phyloP scores from a whole-genome alignment of 1,140 invertebrate genomes.

The Camponotus floridanus region DNA sequence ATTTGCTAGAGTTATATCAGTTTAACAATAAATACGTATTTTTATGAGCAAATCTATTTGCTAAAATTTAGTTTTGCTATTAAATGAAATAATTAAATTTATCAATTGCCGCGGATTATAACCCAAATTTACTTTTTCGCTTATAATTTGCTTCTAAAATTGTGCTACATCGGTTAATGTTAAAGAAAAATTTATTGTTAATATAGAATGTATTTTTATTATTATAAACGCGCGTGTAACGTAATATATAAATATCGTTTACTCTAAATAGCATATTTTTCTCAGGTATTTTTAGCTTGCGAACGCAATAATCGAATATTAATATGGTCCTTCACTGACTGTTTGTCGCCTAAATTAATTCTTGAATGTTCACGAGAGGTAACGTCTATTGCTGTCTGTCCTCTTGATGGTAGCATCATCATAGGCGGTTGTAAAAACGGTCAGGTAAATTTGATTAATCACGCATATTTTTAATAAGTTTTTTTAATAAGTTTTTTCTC shows the following conservation, averaged over 20 bases:
- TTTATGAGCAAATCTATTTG: no score
- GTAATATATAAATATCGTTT: not conserved
- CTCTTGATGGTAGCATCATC: conserved; percentile 89
- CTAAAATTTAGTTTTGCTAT: no score
- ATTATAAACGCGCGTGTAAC: not conserved
- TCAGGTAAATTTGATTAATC: conserved; percentile 78
- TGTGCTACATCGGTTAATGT: not conserved
- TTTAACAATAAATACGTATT: no score
- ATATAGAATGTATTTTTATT: conserved; percentile 1
- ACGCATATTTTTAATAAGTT: not conserved
- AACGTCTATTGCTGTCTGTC: conserved; percentile 89
- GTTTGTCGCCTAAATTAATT: conserved; percentile 90
- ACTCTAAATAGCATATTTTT: not conserved
- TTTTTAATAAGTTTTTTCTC: no score
- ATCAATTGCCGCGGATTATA: not conserved
- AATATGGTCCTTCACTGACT: conserved; percentile 91
- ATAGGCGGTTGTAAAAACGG: conserved; percentile 91
- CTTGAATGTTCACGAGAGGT: conserved; percentile 90
- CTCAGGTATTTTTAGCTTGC: conserved; percentile 85
- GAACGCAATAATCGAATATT: conserved; percentile 89
- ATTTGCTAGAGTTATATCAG: no score
- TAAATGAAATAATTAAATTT: no score
- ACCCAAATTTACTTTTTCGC: not conserved
- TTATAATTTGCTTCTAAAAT: not conserved
- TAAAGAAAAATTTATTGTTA: not conserved